Evolutionary conservation across 2,888 invertebrate genomes (phyloP).

Genomic region (Tricholauxania praeusta): DNA sequence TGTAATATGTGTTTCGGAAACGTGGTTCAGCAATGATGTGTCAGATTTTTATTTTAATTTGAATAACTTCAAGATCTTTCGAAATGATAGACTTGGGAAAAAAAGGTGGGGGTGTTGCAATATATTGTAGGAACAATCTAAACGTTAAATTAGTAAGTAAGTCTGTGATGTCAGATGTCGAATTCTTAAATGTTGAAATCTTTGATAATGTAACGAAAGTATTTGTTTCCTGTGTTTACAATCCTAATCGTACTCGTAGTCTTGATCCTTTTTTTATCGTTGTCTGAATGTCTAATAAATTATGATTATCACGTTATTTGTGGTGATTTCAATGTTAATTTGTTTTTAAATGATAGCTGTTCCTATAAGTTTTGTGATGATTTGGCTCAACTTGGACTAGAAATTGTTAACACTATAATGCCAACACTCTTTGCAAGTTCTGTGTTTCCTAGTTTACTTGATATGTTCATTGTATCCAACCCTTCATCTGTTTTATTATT

Average conservation of each 20-base stretch:
- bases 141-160: constrained; percentile 1
- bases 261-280: constrained; percentile 11
- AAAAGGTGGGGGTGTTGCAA: constrained; percentile 32
- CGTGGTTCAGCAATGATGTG: neutral
- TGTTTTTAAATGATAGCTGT: neutral
- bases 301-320: neutral
- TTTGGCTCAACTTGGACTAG: too few species aligned
- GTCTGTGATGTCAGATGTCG: constrained; percentile 15
- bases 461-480: neutral
- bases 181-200: constrained; percentile 19
- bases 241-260: constrained; percentile 11
- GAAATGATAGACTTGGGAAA: neutral
- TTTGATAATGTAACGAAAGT: neutral
- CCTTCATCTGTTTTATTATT: neutral
- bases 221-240: constrained; percentile 35
- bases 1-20: neutral
- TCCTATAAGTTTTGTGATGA: too few species aligned
- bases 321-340: neutral
- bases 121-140: constrained; percentile 10
- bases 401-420: too few species aligned
- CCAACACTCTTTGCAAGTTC: too few species aligned
- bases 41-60: neutral
- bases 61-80: neutral
- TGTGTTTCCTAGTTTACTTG: neutral
- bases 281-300: neutral